Percentiles rank a stretch among this genome's conserved stretches.
Evolutionary conservation across 2,888 invertebrate genomes (phyloP).

Genomic region (Macrosiphum euphorbiae): DNA sequence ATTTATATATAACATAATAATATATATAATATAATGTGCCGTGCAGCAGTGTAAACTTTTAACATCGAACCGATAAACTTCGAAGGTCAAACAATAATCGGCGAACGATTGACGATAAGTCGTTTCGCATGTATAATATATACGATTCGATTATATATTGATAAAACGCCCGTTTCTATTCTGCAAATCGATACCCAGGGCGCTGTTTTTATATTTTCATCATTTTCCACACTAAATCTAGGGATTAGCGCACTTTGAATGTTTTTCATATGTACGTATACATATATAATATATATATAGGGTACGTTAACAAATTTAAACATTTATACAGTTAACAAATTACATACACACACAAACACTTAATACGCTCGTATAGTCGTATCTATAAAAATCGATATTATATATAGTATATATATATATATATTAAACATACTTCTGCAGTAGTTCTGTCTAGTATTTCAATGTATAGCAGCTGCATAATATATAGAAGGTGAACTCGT

Average conservation of each 20-base stretch:
- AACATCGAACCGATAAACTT: constrained; percentile 35
- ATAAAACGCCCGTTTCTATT: not conserved
- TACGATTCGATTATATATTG: constrained; percentile 1
- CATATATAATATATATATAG: not conserved
- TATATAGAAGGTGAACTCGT: not conserved
- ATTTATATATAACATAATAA: no score
- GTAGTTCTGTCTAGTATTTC: not conserved
- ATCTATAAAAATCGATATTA: not conserved
- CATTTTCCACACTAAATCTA: not conserved
- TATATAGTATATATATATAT: not conserved
- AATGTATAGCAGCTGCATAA: not conserved
- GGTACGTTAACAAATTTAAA: not conserved
- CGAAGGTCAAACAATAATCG: constrained; percentile 29
- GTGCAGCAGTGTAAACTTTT: constrained; percentile 19
- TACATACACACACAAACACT: no score
- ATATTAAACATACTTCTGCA: not conserved
- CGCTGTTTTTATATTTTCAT: not conserved
- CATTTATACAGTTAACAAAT: not conserved
- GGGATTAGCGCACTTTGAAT: not conserved
- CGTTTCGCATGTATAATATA: not conserved
- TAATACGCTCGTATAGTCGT: not conserved
- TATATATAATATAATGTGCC: not conserved
- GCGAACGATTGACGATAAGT: not conserved
- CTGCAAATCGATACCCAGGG: not conserved
- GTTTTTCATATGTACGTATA: not conserved